Evolutionary conservation across 53 echinoderm and acorn worm genomes (phyloP).

Genomic region (Antedon mediterranea): DNA sequence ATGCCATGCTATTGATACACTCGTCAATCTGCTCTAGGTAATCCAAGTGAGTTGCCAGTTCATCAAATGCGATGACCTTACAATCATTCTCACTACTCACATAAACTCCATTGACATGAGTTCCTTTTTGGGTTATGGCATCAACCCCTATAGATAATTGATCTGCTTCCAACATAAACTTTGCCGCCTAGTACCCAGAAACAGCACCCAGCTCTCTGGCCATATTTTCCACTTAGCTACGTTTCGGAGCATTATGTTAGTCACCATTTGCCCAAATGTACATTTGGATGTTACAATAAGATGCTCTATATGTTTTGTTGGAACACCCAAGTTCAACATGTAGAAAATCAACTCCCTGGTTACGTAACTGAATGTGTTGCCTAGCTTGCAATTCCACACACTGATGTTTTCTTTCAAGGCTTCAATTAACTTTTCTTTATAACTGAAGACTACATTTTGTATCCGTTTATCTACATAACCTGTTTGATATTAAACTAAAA

Average conservation of each 20-base stretch:
- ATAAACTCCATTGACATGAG: too few species aligned
- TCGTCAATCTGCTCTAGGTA: too few species aligned
- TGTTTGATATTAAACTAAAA: too few species aligned
- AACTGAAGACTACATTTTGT: too few species aligned
- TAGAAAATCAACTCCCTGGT: neutral
- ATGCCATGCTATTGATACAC: too few species aligned
- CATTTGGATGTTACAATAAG: neutral
- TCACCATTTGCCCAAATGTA: conserved; percentile 2
- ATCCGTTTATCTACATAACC: too few species aligned
- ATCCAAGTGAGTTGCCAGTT: too few species aligned
- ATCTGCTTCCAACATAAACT: too few species aligned
- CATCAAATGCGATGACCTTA: too few species aligned
- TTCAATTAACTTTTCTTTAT: neutral
- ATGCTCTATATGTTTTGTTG: conserved; percentile 16
- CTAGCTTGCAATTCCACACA: neutral
- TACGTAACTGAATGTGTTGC: neutral
- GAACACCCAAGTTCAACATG: neutral
- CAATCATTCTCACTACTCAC: too few species aligned
- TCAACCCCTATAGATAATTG: too few species aligned
- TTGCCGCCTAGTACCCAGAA: neutral
- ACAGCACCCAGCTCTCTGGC: conserved; percentile 14
- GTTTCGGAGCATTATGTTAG: conserved; percentile 7
- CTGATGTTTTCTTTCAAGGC: neutral
- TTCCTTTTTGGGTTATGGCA: too few species aligned
- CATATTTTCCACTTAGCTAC: conserved; percentile 29